Evolutionary conservation across 2,113 vertebrate genomes (phyloP).

Genomic region (Anhinga anhinga): DNA sequence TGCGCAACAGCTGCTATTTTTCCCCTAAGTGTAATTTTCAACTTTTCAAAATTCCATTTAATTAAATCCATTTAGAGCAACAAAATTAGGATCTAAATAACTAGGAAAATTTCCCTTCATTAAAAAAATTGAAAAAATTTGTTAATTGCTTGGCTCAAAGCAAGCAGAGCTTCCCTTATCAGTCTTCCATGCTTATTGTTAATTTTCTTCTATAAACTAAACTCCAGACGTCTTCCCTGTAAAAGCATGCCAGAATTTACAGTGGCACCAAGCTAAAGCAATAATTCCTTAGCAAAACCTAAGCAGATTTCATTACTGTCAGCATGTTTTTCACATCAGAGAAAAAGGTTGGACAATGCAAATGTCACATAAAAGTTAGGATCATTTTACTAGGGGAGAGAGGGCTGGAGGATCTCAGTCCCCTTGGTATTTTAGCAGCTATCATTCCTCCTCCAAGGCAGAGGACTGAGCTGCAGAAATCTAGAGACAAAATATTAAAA

Average conservation of each 20-base stretch:
- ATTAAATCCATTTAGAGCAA: background rate
- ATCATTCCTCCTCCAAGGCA: background rate
- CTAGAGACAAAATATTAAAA: background rate
- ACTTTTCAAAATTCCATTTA: background rate
- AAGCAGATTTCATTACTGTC: constrained; percentile 33
- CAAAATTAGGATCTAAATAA: background rate
- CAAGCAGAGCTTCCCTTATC: constrained; percentile 41
- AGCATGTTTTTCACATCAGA: constrained; percentile 58
- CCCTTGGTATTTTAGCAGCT: background rate
- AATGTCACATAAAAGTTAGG: background rate
- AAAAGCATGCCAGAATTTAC: constrained; percentile 38
- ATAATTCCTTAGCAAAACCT: constrained; percentile 8
- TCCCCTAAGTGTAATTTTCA: background rate
- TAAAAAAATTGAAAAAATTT: too few relatives aligned
- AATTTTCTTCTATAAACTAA: constrained; percentile 47
- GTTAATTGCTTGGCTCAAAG: constrained; percentile 37
- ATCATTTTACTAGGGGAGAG: background rate
- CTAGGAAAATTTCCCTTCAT: background rate
- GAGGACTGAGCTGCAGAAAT: background rate
- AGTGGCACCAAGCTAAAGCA: constrained; percentile 40
- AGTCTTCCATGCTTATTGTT: constrained; percentile 3
- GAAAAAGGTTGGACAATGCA: background rate
- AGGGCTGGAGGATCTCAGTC: background rate
- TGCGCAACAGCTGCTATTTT: background rate
- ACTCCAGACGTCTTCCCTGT: constrained; percentile 26